phyloP scores from a whole-genome alignment of 2,888 invertebrate genomes.

The Troides helena region DNA sequence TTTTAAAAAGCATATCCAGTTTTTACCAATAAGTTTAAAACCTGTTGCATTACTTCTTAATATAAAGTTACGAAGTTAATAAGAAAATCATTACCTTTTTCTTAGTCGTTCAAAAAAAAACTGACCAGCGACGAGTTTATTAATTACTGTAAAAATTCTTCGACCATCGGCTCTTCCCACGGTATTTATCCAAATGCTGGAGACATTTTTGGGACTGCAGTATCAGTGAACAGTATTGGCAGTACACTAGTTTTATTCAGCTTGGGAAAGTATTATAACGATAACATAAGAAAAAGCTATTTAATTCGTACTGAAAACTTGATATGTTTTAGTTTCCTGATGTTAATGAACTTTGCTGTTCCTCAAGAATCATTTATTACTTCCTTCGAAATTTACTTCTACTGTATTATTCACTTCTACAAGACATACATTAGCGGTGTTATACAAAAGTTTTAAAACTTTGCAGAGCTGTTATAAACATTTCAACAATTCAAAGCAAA shows the following conservation, averaged over 20 bases:
- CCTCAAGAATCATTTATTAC: too few relatives aligned
- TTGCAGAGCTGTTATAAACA: not conserved
- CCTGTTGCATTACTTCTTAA: too few relatives aligned
- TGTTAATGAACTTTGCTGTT: too few relatives aligned
- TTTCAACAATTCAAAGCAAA: slow-evolving; percentile 6
- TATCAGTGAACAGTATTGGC: slow-evolving; percentile 31
- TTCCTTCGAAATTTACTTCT: too few relatives aligned
- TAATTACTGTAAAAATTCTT: slow-evolving; percentile 55
- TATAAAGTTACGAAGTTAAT: too few relatives aligned
- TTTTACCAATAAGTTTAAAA: too few relatives aligned
- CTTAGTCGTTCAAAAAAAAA: slow-evolving; percentile 25
- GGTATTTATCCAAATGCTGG: slow-evolving; percentile 32
- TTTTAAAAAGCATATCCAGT: too few relatives aligned
- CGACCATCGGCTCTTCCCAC: slow-evolving; percentile 51
- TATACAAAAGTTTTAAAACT: not conserved
- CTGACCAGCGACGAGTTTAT: slow-evolving; percentile 35
- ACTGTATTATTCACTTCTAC: too few relatives aligned
- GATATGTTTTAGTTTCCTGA: too few relatives aligned
- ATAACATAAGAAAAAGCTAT: too few relatives aligned
- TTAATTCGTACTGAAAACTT: too few relatives aligned
- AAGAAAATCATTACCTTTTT: not conserved
- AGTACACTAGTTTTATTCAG: not conserved
- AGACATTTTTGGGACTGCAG: slow-evolving; percentile 35
- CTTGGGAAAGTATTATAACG: not conserved
- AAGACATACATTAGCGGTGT: not conserved